Conservation (phyloP, 2,888 invertebrate species). For the Elmis aenea region DNA sequence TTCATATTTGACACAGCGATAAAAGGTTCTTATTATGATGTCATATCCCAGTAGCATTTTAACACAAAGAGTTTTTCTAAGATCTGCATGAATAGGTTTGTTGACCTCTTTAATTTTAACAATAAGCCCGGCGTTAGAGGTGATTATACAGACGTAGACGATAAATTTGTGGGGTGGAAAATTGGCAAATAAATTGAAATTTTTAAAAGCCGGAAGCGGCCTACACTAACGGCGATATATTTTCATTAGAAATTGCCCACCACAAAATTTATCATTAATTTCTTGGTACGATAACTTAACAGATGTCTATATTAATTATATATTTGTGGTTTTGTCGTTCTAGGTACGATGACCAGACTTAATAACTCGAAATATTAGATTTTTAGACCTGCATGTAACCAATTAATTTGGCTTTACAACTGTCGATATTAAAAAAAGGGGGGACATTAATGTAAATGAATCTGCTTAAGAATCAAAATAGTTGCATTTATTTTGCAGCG, state of each 20-base stretch:
- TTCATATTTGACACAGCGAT: slow-evolving; percentile 22
- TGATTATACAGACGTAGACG: too few relatives aligned
- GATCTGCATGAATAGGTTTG: too few relatives aligned
- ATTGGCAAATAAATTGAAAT: slow-evolving; percentile 9
- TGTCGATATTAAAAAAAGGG: too few relatives aligned
- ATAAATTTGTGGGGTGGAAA: slow-evolving; percentile 4
- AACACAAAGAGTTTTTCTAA: neutral
- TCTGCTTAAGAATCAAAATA: too few relatives aligned
- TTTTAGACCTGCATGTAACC: too few relatives aligned
- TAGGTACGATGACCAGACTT: too few relatives aligned
- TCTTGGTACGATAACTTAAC: slow-evolving; percentile 8
- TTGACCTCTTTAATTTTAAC: too few relatives aligned
- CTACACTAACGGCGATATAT: slow-evolving; percentile 7
- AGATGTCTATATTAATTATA: slow-evolving; percentile 18
- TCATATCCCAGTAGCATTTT: slow-evolving; percentile 22
- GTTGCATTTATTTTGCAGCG: too few relatives aligned
- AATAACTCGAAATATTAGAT: too few relatives aligned
- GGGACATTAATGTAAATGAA: too few relatives aligned
- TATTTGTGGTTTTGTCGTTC: slow-evolving; percentile 13
- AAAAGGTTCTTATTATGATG: slow-evolving; percentile 24
- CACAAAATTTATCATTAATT: slow-evolving; percentile 16
- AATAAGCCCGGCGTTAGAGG: too few relatives aligned
- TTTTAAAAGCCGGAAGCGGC: slow-evolving; percentile 7
- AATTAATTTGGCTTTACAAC: too few relatives aligned
- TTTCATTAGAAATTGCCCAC: slow-evolving; percentile 8